phyloP scores from a whole-genome alignment of 2,888 invertebrate genomes.

The Cenopis cana region DNA sequence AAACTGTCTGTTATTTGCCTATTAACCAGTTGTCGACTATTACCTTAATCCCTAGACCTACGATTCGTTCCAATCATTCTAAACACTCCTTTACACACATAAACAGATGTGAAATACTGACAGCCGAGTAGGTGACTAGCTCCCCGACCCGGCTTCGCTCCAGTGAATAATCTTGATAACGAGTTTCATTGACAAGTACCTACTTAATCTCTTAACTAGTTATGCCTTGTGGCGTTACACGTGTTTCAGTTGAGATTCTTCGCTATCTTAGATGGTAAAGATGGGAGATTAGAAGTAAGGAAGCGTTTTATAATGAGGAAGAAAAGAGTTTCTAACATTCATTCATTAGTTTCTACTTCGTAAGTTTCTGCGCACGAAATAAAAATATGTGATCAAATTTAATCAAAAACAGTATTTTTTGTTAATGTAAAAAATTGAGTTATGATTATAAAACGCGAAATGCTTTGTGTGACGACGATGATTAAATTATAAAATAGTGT shows the following conservation, averaged over 20 bases:
- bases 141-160: constrained; percentile 49
- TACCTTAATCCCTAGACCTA: constrained; percentile 15
- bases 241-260: constrained; percentile 5
- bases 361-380: not conserved
- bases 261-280: constrained; percentile 8
- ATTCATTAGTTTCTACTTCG: not conserved
- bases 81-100: constrained; percentile 38
- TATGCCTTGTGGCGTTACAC: constrained; percentile 10
- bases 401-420: too few species aligned
- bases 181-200: constrained; percentile 58
- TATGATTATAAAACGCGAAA: too few species aligned
- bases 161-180: constrained; percentile 56
- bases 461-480: too few species aligned
- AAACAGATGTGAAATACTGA: constrained; percentile 55
- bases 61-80: constrained; percentile 28
- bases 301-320: not conserved
- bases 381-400: too few species aligned
- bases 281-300: constrained; percentile 1
- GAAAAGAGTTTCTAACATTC: not conserved
- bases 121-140: constrained; percentile 48
- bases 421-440: too few species aligned
- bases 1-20: not conserved
- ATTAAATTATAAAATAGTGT: too few species aligned
- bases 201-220: constrained; percentile 36
- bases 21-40: constrained; percentile 8